phyloP scores from a whole-genome alignment of 2,888 invertebrate genomes.

The Nudaria mundana region DNA sequence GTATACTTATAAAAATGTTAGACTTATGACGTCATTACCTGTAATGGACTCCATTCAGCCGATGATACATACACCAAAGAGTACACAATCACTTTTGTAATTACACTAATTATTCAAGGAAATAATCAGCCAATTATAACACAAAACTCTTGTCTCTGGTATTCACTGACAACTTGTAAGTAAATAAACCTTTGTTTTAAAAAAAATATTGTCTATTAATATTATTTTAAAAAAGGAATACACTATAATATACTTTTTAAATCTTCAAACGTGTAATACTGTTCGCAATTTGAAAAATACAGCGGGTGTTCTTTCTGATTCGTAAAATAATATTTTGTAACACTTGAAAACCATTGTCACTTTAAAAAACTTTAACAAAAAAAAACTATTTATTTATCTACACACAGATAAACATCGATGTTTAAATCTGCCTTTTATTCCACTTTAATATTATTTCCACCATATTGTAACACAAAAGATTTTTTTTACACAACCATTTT shows the following conservation, averaged over 20 bases:
- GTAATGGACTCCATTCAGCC: constrained; percentile 20
- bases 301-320: background rate
- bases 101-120: constrained; percentile 10
- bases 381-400: background rate
- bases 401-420: background rate
- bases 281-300: constrained; percentile 8
- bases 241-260: background rate
- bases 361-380: constrained; percentile 2
- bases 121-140: constrained; percentile 12
- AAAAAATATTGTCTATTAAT: too few relatives aligned
- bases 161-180: too few relatives aligned
- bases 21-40: constrained; percentile 19
- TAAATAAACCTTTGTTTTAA: too few relatives aligned
- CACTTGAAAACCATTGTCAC: constrained; percentile 14
- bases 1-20: constrained; percentile 11
- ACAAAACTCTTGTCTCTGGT: background rate
- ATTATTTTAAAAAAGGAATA: background rate
- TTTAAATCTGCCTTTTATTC: background rate
- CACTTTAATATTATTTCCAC: background rate
- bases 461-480: constrained; percentile 1
- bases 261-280: constrained; percentile 6
- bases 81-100: constrained; percentile 5
- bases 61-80: background rate
- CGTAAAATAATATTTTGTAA: constrained; percentile 14
- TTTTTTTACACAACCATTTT: background rate